These are phyloP conservation scores for Temnothorax rugatulus DNA, from an alignment of 2,888 invertebrate species.

Conservation along the genomic window DNA sequence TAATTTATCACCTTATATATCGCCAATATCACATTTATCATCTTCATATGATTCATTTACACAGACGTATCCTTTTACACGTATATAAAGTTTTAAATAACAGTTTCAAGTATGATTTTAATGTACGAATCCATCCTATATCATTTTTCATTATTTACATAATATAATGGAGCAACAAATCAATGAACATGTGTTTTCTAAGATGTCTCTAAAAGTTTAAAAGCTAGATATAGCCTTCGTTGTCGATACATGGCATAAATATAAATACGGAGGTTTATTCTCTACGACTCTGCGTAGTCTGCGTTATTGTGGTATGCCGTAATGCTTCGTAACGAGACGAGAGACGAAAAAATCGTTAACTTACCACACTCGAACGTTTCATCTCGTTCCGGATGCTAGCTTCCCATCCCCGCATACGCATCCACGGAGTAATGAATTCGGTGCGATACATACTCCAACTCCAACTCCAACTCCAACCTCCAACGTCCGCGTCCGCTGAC, in stretches of 20 bases:
- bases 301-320: not conserved
- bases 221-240: not conserved
- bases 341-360: constrained; percentile 20
- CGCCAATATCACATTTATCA: not conserved
- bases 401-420: constrained; percentile 70
- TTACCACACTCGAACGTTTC: constrained; percentile 59
- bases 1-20: constrained; percentile 55
- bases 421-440: constrained; percentile 77
- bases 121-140: not conserved
- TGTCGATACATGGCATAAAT: no score
- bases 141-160: not conserved
- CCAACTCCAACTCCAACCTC: no score
- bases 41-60: not conserved
- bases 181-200: not conserved
- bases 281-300: no score
- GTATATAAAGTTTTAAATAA: not conserved
- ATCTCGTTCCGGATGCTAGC: constrained; percentile 65
- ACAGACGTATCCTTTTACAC: not conserved
- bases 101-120: not conserved
- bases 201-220: not conserved
- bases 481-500: not conserved
- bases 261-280: constrained; percentile 8
- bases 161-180: not conserved
- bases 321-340: not conserved
- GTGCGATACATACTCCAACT: constrained; percentile 65